phyloP scores from a whole-genome alignment of 2,888 invertebrate genomes.

The Lepidocyrtoides sp. region DNA sequence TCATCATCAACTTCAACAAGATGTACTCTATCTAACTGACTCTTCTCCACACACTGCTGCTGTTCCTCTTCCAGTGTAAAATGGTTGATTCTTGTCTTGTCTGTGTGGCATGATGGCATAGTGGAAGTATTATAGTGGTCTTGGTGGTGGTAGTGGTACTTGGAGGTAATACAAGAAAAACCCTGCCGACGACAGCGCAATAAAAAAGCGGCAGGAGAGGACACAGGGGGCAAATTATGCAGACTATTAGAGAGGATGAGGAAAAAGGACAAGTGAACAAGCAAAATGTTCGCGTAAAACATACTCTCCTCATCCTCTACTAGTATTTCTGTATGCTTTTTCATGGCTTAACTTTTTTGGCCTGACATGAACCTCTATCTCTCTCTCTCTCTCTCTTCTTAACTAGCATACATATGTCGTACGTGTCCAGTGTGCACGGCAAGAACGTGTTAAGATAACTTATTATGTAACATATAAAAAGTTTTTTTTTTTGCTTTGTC shows the following conservation, averaged over 20 bases:
- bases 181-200: constrained; percentile 70
- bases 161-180: constrained; percentile 60
- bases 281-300: not conserved
- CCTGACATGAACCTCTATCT: constrained; percentile 11
- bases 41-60: no score
- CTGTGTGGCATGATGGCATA: not conserved
- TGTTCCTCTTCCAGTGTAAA: constrained; percentile 8
- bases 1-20: constrained; percentile 16
- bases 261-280: constrained; percentile 32
- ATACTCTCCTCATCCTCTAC: not conserved
- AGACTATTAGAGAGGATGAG: constrained; percentile 77
- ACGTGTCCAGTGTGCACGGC: constrained; percentile 47
- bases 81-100: constrained; percentile 13
- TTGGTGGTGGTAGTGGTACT: constrained; percentile 21
- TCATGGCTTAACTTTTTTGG: constrained; percentile 27
- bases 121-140: not conserved
- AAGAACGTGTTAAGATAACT: constrained; percentile 59
- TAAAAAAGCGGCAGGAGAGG: constrained; percentile 82
- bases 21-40: not conserved
- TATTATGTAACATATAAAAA: constrained; percentile 54
- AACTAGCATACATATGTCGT: constrained; percentile 34
- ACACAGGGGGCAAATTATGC: constrained; percentile 84
- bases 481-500: constrained; percentile 11
- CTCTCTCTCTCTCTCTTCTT: constrained; percentile 6
- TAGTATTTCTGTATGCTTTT: not conserved